phyloP scores from a whole-genome alignment of 2,113 vertebrate genomes.

The Gracilinanus agilis region DNA sequence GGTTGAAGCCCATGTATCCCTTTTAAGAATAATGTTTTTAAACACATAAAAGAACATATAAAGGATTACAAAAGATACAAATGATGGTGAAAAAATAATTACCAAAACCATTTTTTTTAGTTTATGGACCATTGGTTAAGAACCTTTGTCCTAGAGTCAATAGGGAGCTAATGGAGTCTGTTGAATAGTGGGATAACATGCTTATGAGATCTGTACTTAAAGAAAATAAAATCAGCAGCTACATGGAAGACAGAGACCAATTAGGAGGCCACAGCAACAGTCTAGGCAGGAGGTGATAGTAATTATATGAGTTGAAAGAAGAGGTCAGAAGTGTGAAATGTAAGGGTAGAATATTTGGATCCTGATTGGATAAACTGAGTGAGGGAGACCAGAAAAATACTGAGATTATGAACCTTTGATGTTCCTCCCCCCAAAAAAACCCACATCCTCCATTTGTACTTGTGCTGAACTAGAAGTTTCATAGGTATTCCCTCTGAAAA shows the following conservation, averaged over 20 bases:
- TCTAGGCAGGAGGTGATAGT: not conserved
- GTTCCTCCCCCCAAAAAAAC: not conserved
- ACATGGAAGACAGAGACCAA: not conserved
- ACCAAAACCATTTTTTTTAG: not conserved
- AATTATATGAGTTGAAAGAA: not conserved
- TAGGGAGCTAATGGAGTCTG: not conserved
- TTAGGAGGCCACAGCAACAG: not conserved
- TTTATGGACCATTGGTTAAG: not conserved
- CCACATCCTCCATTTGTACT: not conserved
- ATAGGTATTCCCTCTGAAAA: not conserved
- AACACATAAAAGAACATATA: no score
- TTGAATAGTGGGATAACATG: not conserved
- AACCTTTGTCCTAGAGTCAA: not conserved
- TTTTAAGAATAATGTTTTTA: not conserved
- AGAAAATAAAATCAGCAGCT: not conserved
- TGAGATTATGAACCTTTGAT: not conserved
- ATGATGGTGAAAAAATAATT: not conserved
- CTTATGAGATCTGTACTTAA: not conserved
- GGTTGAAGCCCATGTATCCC: not conserved
- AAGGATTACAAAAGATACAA: not conserved
- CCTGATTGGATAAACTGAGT: not conserved
- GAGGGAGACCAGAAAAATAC: not conserved
- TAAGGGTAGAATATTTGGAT: not conserved
- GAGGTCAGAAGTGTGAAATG: not conserved
- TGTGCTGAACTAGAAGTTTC: not conserved